A percentile compares a stretch with the other conserved stretches of the same genome.
Evolutionary conservation across 2,888 invertebrate genomes (phyloP).

Genomic region (Sinohyriopsis cumingii): DNA sequence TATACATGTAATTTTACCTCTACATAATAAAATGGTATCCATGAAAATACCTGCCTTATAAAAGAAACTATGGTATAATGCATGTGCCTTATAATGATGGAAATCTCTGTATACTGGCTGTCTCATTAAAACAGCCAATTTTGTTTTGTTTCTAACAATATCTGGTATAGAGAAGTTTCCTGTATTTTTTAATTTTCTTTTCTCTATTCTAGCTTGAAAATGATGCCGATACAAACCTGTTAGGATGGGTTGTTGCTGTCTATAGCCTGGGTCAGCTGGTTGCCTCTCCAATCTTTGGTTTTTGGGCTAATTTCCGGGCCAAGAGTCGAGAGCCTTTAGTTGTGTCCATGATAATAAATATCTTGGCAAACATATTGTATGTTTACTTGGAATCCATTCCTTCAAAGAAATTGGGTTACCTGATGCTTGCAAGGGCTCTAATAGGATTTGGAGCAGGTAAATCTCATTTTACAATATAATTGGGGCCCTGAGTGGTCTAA

Average conservation of each 20-base stretch:
- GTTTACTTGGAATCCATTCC: slow-evolving; percentile 62
- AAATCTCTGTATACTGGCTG: too few species aligned
- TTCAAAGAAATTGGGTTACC: slow-evolving; percentile 36
- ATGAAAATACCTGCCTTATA: too few species aligned
- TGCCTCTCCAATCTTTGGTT: slow-evolving; percentile 69
- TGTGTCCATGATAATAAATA: slow-evolving; percentile 62
- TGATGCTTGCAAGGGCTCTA: slow-evolving; percentile 60
- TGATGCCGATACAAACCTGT: slow-evolving; percentile 52
- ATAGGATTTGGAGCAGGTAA: slow-evolving; percentile 71
- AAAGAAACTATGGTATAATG: too few species aligned
- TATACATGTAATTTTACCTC: too few species aligned
- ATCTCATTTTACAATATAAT: not conserved
- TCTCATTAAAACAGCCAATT: too few species aligned
- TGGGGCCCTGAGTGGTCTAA: too few species aligned
- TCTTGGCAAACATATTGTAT: slow-evolving; percentile 69
- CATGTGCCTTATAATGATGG: too few species aligned
- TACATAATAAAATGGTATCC: too few species aligned
- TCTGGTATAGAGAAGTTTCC: too few species aligned
- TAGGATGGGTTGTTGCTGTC: slow-evolving; percentile 70
- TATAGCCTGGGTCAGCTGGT: slow-evolving; percentile 70
- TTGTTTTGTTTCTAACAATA: too few species aligned
- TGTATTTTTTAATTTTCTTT: too few species aligned
- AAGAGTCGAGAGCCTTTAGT: slow-evolving; percentile 61
- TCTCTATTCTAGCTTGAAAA: slow-evolving; percentile 51
- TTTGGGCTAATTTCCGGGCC: slow-evolving; percentile 56